Base-by-base conservation (phyloP, 1,140 invertebrate genomes). In the Sarcophaga peregrina region DNA sequence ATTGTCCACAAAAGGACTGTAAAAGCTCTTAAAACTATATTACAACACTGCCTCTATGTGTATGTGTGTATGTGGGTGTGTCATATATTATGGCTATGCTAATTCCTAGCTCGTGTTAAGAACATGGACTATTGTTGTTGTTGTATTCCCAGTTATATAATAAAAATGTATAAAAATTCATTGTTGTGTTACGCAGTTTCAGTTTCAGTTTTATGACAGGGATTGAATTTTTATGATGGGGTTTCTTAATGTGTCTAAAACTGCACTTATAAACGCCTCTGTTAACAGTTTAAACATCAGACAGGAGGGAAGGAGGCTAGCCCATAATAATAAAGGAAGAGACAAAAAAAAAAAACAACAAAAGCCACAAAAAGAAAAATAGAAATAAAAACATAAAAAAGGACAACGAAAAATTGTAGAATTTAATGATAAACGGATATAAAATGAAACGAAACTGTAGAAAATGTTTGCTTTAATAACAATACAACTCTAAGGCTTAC, bases 401-500 rank as follows among this genome's bases (percentile, higher is more conserved):
- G 20, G 62, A 25, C 37, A 72, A 25, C 20, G 62, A 72, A 72
- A 72, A 15, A 46, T 76, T 76, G 74, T 76, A 47, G n/a, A 10
- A n/a, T 78, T 78, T 78, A 78, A 78, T 52, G 75, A 78, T 78
- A 78, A 78, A 78, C 75, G 75, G 75, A 78, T 78, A 17, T 78
- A 17, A 78, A 78, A 78, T 50, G 75, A 78, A 78, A 78, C 75
- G 25, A 2, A 37, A 37, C 25, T 37, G n/a, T 47, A 78, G n/a
- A 78, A 78, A 50, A 48, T 72, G 62, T 25, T 25, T 20, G 1
- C 25, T 37, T 37, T 37, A 37, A 37, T 37, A 37, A 37, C 25
- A 37, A 37, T 4, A 37, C 25, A 37, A 37, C 25, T 2, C 25
- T 4, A 37, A 37, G 25, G 25, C 25, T 37, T 37, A 37, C n/a